Base-by-base conservation (phyloP, 2,797 vertebrate species). In the Synaphobranchus kaupii region DNA sequence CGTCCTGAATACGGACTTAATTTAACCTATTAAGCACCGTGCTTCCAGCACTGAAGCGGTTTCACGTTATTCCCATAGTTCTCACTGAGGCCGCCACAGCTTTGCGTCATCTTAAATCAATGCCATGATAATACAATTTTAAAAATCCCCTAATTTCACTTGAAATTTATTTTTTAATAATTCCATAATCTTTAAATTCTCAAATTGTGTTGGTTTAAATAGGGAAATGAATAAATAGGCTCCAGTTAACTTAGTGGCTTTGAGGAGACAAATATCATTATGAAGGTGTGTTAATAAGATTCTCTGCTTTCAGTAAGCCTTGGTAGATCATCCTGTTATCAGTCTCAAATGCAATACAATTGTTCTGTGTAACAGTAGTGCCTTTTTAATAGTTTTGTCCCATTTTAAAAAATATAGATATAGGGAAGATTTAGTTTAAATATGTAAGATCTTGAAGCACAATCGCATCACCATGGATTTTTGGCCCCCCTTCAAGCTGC, bases 361-460 rank as follows among this genome's bases (percentile, higher is more conserved):
- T 92, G 88, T 92, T 89, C 90, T 92, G 92, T 93, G 93, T 92
- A 94, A 93, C 90, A 88, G 89, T 93, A 93, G 60, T 56, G 85
- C 87, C 88, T 90, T 92, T 93, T 91, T 94, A 93, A 92, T 84
- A 92, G 92, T 92, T 92, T 92, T 85, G 66, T 93, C 93, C 91
- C 89, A 90, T 92, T 92, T 94, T 94, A 94, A 92, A 93, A 93
- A 91, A 83, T 50, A 48, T 82, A 20, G 17, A 60, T 60, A 25
- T 25, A 60, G 58, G 50, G 1, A 15, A 17, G 12, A 66, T 71
- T 10, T 71, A n/a, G 8, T 28, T n/a, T 31, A 28, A 0, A n/a
- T n/a, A 71, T 76, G 39, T 44, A 44, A 44, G 13, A 76, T 44
- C 34, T 76, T 76, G 34, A 20, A 22, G 73, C 10, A 0, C 17